Percentiles rank a stretch among this genome's conserved stretches.
phyloP scores from a whole-genome alignment of 2,888 invertebrate genomes.

The Creontiades dilutus region DNA sequence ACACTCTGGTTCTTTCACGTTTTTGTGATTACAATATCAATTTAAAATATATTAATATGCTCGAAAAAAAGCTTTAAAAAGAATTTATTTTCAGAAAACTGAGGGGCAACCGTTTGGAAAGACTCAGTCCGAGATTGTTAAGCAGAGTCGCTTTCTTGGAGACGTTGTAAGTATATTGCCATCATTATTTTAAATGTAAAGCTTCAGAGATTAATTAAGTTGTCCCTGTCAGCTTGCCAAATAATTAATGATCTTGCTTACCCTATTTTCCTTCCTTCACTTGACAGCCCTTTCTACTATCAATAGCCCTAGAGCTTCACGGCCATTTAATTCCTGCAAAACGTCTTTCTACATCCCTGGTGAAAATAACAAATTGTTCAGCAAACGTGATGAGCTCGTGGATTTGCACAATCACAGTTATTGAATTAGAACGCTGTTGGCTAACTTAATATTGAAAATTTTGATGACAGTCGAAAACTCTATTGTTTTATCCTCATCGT shows the following conservation, averaged over 20 bases:
- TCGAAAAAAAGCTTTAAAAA: neutral
- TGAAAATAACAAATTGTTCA: slow-evolving; percentile 12
- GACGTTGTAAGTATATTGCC: slow-evolving; percentile 79
- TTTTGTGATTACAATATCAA: no score
- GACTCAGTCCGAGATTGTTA: slow-evolving; percentile 82
- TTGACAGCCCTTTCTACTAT: slow-evolving; percentile 7
- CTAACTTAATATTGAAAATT: no score
- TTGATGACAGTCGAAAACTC: no score
- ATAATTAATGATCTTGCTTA: slow-evolving; percentile 53
- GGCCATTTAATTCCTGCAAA: slow-evolving; percentile 39
- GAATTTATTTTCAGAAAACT: slow-evolving; percentile 81
- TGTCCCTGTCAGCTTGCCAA: slow-evolving; percentile 60
- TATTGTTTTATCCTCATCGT: no score
- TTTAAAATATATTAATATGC: no score
- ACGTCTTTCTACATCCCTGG: slow-evolving; percentile 5
- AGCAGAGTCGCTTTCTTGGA: slow-evolving; percentile 82
- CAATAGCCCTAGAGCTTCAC: slow-evolving; percentile 40
- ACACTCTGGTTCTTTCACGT: no score
- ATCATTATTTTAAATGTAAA: slow-evolving; percentile 61
- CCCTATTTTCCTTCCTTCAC: slow-evolving; percentile 41
- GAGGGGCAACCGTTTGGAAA: slow-evolving; percentile 84
- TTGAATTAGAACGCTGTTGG: neutral
- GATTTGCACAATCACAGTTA: neutral
- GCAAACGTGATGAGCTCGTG: neutral
- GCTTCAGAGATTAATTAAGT: slow-evolving; percentile 65